A percentile compares a stretch with the other conserved stretches of the same genome.
phyloP scores from a whole-genome alignment of 1,140 invertebrate species.

The Neotoxoptera formosana region DNA sequence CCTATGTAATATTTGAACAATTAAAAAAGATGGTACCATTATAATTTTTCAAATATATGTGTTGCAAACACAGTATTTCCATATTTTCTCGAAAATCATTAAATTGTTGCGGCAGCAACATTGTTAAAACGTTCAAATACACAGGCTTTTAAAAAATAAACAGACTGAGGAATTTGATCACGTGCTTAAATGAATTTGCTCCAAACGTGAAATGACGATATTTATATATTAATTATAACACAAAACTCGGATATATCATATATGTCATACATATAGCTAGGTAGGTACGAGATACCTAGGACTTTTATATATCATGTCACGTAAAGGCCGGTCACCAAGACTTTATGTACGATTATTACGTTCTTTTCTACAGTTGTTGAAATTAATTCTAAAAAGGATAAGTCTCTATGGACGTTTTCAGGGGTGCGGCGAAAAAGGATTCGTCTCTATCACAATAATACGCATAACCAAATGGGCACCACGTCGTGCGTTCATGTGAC shows the following conservation, averaged over 20 bases:
- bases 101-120: background rate
- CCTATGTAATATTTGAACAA: too few species aligned
- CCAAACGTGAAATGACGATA: background rate
- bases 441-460: background rate
- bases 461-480: background rate
- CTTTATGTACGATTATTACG: background rate
- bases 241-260: background rate
- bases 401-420: constrained; percentile 16
- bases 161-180: background rate
- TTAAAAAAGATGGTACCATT: background rate
- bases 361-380: background rate
- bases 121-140: background rate
- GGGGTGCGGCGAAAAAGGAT: background rate
- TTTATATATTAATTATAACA: background rate
- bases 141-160: background rate
- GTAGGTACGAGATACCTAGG: background rate
- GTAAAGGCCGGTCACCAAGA: background rate
- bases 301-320: background rate
- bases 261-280: too few species aligned
- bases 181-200: background rate
- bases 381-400: constrained; percentile 47
- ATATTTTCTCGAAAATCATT: background rate
- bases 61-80: background rate
- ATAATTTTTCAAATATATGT: background rate
- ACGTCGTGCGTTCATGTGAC: background rate